phyloP scores from a whole-genome alignment of 2,113 vertebrate species.

The Chloebia gouldiae region DNA sequence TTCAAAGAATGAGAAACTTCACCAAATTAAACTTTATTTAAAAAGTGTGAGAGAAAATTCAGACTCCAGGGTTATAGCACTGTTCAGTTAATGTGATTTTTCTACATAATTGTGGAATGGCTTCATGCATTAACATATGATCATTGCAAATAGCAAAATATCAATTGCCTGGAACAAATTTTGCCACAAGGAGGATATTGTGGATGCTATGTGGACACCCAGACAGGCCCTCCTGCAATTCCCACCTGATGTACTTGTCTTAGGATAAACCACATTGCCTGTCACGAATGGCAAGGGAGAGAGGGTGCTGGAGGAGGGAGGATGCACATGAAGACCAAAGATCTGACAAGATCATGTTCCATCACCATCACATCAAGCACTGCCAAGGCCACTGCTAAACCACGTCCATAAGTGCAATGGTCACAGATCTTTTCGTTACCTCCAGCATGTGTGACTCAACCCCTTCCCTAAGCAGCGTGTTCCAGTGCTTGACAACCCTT shows the following conservation, averaged over 20 bases:
- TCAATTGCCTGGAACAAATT: background rate
- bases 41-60: background rate
- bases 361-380: background rate
- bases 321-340: background rate
- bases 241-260: background rate
- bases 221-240: background rate
- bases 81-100: background rate
- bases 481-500: background rate
- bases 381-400: background rate
- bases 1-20: background rate
- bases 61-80: background rate
- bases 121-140: background rate
- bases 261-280: background rate
- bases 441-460: background rate
- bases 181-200: background rate
- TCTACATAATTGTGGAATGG: background rate
- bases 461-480: background rate
- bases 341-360: background rate
- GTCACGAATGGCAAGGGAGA: rapidly evolving
- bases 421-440: background rate
- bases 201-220: background rate
- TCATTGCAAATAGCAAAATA: background rate
- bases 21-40: background rate
- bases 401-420: rapidly evolving
- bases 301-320: background rate